Conservation (phyloP, 2,113 vertebrate genomes). For the Nymphicus hollandicus region DNA sequence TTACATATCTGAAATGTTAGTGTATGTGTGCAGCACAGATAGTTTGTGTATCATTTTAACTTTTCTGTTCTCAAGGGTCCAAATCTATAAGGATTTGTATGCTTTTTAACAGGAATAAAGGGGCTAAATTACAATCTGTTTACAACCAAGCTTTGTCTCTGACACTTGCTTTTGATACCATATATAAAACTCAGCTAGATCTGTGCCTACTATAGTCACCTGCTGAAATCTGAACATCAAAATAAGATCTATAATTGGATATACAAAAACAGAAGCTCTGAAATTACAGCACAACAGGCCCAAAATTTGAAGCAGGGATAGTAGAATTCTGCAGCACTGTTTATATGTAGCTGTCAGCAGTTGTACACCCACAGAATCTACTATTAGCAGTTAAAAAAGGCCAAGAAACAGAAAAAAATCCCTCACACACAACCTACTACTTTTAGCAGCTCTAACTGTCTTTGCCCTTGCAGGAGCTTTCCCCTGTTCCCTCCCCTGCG, state of each 20-base stretch:
- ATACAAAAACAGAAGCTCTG: constrained; percentile 28
- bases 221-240: constrained; percentile 36
- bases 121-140: neutral
- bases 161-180: neutral
- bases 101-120: constrained; percentile 15
- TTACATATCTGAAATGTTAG: neutral
- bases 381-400: constrained; percentile 7
- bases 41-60: neutral
- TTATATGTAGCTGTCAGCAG: neutral
- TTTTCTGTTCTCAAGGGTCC: constrained; percentile 16
- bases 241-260: constrained; percentile 43
- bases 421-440: neutral
- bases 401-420: neutral
- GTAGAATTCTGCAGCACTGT: neutral
- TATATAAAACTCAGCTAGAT: constrained; percentile 30
- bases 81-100: neutral
- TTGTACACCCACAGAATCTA: constrained; percentile 18
- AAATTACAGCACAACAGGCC: constrained; percentile 19
- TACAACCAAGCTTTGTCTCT: constrained; percentile 24
- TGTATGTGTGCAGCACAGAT: neutral
- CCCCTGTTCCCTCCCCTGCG: neutral
- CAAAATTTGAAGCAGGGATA: constrained; percentile 7
- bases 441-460: neutral
- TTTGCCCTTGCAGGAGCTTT: neutral
- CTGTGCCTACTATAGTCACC: constrained; percentile 34